These are phyloP conservation scores for Spheniscus mendiculus DNA, from an alignment of 2,113 vertebrate genomes.

Conservation along the genomic window DNA sequence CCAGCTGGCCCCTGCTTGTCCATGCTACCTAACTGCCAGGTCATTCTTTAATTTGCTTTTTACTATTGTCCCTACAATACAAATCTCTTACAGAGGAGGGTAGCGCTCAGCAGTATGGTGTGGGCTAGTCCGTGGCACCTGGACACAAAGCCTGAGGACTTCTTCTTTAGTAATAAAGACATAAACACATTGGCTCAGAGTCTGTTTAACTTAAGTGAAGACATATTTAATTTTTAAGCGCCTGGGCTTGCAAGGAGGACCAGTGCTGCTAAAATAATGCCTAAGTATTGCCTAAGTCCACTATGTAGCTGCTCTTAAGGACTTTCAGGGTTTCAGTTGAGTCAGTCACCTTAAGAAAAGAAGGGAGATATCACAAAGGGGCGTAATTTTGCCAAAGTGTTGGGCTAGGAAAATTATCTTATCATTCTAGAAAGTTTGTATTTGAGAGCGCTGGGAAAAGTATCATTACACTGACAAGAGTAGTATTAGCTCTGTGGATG, in stretches of 20 bases:
- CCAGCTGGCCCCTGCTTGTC: background rate
- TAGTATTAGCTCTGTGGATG: background rate
- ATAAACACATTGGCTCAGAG: background rate
- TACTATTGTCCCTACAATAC: background rate
- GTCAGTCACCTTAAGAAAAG: background rate
- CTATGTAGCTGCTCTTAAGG: background rate
- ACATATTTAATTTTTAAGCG: background rate
- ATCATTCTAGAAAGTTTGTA: background rate
- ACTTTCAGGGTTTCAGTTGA: background rate
- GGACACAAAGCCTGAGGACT: background rate
- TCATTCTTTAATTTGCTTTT: background rate
- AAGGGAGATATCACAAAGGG: background rate
- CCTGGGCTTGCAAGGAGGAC: background rate
- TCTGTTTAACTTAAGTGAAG: background rate
- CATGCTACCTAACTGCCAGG: background rate
- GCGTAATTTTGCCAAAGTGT: background rate
- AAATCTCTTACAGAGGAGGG: background rate
- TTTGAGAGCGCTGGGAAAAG: background rate
- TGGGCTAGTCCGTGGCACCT: background rate
- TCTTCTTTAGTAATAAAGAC: background rate
- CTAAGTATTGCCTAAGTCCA: background rate
- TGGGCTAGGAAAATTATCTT: background rate
- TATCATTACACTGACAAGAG: background rate
- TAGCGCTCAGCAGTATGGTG: background rate
- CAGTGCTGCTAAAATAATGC: background rate